These are phyloP conservation scores for Scolopax rusticola DNA, from an alignment of 2,797 vertebrate genomes.

Conservation along the genomic window DNA sequence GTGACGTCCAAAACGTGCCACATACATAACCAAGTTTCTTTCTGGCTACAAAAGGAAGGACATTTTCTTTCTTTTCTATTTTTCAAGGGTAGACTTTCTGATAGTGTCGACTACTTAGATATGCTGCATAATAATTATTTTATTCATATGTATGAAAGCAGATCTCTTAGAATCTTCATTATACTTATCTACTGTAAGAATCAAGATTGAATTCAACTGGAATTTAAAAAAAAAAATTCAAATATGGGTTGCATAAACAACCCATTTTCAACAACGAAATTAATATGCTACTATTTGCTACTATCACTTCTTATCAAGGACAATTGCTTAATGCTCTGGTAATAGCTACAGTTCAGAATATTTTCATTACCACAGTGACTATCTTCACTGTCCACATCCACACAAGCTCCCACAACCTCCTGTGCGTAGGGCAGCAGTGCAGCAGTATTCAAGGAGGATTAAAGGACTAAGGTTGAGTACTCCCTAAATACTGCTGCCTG, in stretches of 20 bases:
- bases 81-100: constrained; percentile 38
- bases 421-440: constrained; percentile 17
- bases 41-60: background rate
- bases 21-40: background rate
- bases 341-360: background rate
- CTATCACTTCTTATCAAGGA: background rate
- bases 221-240: background rate
- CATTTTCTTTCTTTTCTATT: background rate
- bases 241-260: background rate
- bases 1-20: background rate
- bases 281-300: background rate
- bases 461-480: constrained; percentile 38
- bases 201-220: background rate
- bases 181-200: constrained; percentile 21
- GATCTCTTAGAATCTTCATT: background rate
- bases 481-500: constrained; percentile 16
- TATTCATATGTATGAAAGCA: constrained; percentile 49
- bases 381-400: background rate
- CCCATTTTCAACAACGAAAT: constrained; percentile 10
- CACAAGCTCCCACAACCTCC: background rate
- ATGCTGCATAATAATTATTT: constrained; percentile 52
- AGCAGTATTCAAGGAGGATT: constrained; percentile 53
- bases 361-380: background rate
- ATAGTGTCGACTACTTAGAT: constrained; percentile 12
- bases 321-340: background rate